Evolutionary conservation across 2,797 vertebrate species (phyloP).

Genomic region (Novumbra hubbsi): DNA sequence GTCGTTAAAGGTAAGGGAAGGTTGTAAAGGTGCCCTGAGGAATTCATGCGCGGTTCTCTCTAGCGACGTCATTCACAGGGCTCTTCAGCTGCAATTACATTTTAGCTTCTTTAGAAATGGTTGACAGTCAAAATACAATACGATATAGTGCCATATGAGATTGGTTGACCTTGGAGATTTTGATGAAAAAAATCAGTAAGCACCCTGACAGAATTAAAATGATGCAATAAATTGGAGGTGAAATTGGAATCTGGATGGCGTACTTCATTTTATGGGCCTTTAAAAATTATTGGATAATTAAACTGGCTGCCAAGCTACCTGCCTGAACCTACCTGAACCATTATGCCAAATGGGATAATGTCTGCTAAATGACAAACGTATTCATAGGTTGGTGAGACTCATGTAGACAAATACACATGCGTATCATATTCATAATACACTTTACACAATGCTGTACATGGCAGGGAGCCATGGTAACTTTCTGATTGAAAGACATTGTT

Average conservation of each 20-base stretch:
- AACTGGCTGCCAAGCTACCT: neutral
- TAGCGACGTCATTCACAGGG: neutral
- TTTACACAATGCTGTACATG: neutral
- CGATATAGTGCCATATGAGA: neutral
- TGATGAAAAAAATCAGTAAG: neutral
- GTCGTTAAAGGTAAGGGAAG: constrained; percentile 86
- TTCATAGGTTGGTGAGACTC: neutral
- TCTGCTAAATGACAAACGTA: too few species aligned
- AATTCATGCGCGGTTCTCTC: neutral
- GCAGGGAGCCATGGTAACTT: neutral
- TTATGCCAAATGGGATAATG: neutral
- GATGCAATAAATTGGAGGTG: neutral
- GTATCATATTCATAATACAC: neutral
- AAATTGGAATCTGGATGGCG: neutral
- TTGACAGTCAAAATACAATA: neutral
- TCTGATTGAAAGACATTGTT: neutral
- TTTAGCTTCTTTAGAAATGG: neutral
- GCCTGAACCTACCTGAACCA: neutral
- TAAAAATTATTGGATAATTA: neutral
- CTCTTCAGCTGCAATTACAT: neutral
- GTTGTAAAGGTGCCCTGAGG: neutral
- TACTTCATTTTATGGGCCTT: neutral
- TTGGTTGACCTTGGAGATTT: neutral
- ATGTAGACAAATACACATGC: neutral
- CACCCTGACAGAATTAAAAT: neutral